Conservation (phyloP, 2,888 invertebrate genomes). For the Arenicola marina region DNA sequence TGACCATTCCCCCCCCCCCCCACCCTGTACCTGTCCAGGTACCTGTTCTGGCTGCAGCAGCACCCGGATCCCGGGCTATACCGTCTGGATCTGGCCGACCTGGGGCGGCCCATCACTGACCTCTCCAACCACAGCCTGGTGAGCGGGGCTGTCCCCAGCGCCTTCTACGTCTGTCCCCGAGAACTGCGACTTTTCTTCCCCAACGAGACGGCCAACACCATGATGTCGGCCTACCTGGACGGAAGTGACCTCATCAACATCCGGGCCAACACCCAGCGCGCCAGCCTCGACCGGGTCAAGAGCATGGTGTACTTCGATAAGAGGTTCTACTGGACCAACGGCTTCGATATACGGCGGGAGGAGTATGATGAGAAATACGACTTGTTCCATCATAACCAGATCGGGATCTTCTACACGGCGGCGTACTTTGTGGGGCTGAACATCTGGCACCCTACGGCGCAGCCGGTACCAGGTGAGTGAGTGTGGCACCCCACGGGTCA, state of each 20-base stretch:
- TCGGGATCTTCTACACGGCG: constrained; percentile 60
- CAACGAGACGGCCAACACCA: constrained; percentile 75
- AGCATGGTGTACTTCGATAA: constrained; percentile 70
- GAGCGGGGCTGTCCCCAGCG: constrained; percentile 70
- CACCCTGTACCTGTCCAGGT: constrained; percentile 63
- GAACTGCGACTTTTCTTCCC: constrained; percentile 81
- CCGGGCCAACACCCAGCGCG: constrained; percentile 63
- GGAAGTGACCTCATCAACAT: constrained; percentile 75
- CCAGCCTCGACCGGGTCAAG: constrained; percentile 71
- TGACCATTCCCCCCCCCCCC: too few species aligned
- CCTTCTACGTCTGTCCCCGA: constrained; percentile 81
- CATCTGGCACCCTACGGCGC: constrained; percentile 72
- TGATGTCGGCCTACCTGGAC: constrained; percentile 80
- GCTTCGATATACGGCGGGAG: constrained; percentile 72
- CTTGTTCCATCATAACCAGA: constrained; percentile 77
- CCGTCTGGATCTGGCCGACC: constrained; percentile 76
- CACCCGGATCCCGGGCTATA: constrained; percentile 70
- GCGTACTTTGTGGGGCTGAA: constrained; percentile 66
- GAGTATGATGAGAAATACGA: constrained; percentile 74
- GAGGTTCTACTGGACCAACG: constrained; percentile 86
- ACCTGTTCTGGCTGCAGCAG: constrained; percentile 77
- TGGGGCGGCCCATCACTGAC: constrained; percentile 38
- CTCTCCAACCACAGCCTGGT: constrained; percentile 36
- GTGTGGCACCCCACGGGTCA: too few species aligned
- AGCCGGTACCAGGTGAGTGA: constrained; percentile 67